Base-by-base conservation (phyloP, 92 coral and sea anemone genomes). In the Ricordea florida region DNA sequence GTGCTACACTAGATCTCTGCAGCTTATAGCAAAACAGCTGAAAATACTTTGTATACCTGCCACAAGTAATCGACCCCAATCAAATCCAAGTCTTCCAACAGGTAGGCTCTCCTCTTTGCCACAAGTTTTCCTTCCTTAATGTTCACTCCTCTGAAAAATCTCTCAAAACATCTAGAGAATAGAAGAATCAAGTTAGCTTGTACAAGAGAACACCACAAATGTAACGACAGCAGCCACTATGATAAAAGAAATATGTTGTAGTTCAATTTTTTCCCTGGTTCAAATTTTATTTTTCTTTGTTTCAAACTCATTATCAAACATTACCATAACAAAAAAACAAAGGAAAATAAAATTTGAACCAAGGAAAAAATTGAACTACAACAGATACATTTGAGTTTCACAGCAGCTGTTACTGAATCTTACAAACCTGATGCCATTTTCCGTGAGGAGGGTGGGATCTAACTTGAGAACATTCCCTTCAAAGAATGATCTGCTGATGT, bases 11-110 rank as follows among this genome's bases (percentile, higher is more conserved):
- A n/a, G n/a, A n/a, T n/a, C n/a, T n/a, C n/a, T n/a, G n/a, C n/a
- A n/a, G n/a, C n/a, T n/a, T n/a, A n/a, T n/a, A n/a, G n/a, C n/a
- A n/a, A n/a, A n/a, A n/a, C n/a, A n/a, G n/a, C n/a, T n/a, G n/a
- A n/a, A n/a, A 38, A 17, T 13, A 28, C 1, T 25, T 13, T 35
- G 48, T 72, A 66, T n/a, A 93, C 98, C 98, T 92, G 92, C 98
- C 98, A 94, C 38, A 94, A 80, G 72, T 94, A 94, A 73, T 92
- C 98, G 20, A 94, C 90, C 48, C 98, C 98, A 58, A 92, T 85
- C 40, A 94, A 82, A 45, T 94, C 89, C 74, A 94, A 87, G 73
- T 94, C 97, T 47, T 94, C 97, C 80, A 94, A 92, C 72, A 94
- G 51, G 77, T 92, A 94, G 10, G 97, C 78, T 47, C 98, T 80